Conservation (phyloP, 2,888 invertebrate genomes). For the Calephelis perditalis region DNA sequence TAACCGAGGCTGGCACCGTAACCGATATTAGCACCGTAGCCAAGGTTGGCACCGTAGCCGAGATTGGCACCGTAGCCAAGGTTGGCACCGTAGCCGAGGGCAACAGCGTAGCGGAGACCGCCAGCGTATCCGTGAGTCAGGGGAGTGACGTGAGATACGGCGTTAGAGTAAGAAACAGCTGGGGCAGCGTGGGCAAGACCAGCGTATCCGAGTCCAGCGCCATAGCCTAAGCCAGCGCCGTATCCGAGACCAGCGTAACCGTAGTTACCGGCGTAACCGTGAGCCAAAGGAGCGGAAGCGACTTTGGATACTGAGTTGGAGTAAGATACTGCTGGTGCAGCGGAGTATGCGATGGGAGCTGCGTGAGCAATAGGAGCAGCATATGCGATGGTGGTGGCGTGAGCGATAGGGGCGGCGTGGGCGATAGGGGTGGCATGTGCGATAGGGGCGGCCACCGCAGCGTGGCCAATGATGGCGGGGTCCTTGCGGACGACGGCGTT, state of each 20-base stretch:
- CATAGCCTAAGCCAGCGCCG: neutral
- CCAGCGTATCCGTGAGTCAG: slow-evolving; percentile 28
- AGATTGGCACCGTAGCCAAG: slow-evolving; percentile 18
- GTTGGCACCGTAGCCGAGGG: slow-evolving; percentile 32
- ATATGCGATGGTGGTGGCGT: no score
- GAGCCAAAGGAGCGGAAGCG: neutral
- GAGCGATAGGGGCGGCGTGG: slow-evolving; percentile 32
- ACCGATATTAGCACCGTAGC: neutral
- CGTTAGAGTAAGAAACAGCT: slow-evolving; percentile 1
- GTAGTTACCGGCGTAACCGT: neutral
- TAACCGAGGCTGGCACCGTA: slow-evolving; percentile 6
- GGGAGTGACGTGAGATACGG: neutral
- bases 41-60: neutral
- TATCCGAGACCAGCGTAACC: neutral
- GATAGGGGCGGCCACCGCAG: slow-evolving; percentile 39
- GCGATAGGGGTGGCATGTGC: slow-evolving; percentile 38
- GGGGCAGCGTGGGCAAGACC: slow-evolving; percentile 2
- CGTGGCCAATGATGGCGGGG: slow-evolving; percentile 44
- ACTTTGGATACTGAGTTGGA: neutral
- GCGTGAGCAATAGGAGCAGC: slow-evolving; percentile 25
- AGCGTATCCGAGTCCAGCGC: neutral
- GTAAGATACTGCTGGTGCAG: slow-evolving; percentile 15
- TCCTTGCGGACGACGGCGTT: slow-evolving; percentile 75
- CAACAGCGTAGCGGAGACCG: slow-evolving; percentile 24
- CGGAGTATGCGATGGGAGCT: slow-evolving; percentile 33